These are phyloP conservation scores for Lochmaea capreae DNA, from an alignment of 2,888 invertebrate species.

Conservation along the genomic window DNA sequence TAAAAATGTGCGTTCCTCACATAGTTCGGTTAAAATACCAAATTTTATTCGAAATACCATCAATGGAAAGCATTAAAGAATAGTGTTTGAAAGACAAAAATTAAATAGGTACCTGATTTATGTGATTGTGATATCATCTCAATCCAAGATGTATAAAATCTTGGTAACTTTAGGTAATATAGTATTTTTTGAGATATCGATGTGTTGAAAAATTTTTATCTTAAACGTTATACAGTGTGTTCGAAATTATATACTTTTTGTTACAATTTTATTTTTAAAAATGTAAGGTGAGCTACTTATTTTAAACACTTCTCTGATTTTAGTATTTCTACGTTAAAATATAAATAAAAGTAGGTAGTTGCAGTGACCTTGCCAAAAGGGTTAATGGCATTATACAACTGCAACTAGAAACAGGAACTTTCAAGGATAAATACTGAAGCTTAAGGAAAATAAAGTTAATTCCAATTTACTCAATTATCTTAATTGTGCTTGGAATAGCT, in stretches of 20 bases:
- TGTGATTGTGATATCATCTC: slow-evolving; percentile 38
- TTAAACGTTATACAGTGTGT: slow-evolving; percentile 26
- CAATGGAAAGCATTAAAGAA: slow-evolving; percentile 25
- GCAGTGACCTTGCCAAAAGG: background rate
- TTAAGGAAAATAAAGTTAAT: too few relatives aligned
- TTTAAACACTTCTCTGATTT: background rate
- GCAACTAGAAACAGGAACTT: background rate
- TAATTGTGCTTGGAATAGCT: too few relatives aligned
- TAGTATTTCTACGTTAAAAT: too few relatives aligned
- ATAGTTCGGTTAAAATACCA: slow-evolving; percentile 29
- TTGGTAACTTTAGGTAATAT: slow-evolving; percentile 52
- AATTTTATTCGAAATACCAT: slow-evolving; percentile 14
- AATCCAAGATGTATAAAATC: slow-evolving; percentile 48
- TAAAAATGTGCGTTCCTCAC: slow-evolving; percentile 32
- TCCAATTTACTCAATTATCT: too few relatives aligned
- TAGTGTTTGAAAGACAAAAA: slow-evolving; percentile 35
- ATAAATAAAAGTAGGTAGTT: background rate
- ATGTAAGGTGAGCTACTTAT: background rate
- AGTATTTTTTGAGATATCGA: slow-evolving; percentile 15
- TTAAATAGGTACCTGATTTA: slow-evolving; percentile 35
- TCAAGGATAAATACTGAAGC: background rate
- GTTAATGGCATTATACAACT: background rate
- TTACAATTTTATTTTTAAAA: background rate
- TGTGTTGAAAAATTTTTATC: slow-evolving; percentile 16
- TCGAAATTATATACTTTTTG: background rate